These are phyloP conservation scores for Calcarius lapponicus DNA, from an alignment of 2,797 vertebrate species.

Conservation along the genomic window DNA sequence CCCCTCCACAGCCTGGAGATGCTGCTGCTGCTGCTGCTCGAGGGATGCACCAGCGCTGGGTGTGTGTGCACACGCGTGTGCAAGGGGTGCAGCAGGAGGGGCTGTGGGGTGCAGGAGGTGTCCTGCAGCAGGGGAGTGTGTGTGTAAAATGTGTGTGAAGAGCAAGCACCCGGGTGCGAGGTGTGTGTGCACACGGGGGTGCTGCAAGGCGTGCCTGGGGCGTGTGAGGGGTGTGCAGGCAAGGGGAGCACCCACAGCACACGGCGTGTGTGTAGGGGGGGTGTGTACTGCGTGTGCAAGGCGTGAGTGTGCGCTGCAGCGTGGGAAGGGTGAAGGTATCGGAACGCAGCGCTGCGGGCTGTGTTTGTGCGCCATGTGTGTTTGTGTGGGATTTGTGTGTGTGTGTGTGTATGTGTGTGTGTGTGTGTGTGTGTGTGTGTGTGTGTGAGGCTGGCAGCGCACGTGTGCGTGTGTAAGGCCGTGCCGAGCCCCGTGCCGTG, in stretches of 20 bases:
- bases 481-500: background rate
- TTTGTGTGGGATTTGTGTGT: too few species aligned
- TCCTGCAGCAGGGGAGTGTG: background rate
- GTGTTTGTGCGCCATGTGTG: background rate
- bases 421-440: too few species aligned
- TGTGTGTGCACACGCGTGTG: background rate
- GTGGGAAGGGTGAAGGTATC: background rate
- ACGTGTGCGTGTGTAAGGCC: background rate
- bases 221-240: background rate
- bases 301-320: background rate
- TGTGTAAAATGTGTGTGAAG: background rate
- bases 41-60: background rate
- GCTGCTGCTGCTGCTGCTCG: background rate
- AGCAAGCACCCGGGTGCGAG: background rate
- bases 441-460: too few species aligned
- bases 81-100: background rate
- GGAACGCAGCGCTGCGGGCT: background rate
- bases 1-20: background rate
- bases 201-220: background rate
- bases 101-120: background rate
- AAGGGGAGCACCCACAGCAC: too few species aligned
- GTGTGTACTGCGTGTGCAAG: background rate
- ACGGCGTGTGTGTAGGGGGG: fast-evolving
- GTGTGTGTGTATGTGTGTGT: too few species aligned
- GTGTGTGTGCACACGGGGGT: fast-evolving